Base-by-base conservation (phyloP, 2,113 vertebrate genomes). In the Gasterosteus nipponicus region DNA sequence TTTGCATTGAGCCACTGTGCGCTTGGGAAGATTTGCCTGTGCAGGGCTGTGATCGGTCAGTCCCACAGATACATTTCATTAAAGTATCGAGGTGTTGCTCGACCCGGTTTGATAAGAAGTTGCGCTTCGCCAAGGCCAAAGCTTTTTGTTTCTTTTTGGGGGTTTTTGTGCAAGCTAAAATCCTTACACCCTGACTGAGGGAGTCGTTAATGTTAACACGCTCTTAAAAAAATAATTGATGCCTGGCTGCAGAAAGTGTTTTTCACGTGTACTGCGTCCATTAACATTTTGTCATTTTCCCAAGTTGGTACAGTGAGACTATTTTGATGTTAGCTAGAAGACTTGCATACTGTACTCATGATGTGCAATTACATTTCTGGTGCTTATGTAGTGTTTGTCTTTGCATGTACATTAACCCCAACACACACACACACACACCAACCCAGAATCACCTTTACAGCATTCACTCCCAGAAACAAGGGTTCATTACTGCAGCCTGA, bases 401-500 rank as follows among this genome's bases (percentile, higher is more conserved):
- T 42, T 79, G 81, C 73, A 82, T 86, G 86, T 82, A 54, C 80
- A 82, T 67, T 31, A 73, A 15, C 38, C 33, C 38, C 19, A 4
- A 49, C 53, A 61, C 69, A 56, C 46, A 64, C 19, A 29, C 39
- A 79, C 76, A 67, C 46, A 68, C 29, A 38, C 47, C 47, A 54
- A 58, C 59, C 73, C 85, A 61, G 68, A 80, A 77, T 66, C 69
- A 77, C 76, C 73, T 73, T 77, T 76, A 74, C 81, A 80, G 81
- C 9, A 12, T 81, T 93, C 89, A 91, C 89, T 90, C 82, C 92
- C 94, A 92, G 93, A 94, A 92, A 88, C 70, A 78, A 94, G 91
- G 93, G 90, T 93, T 92, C 93, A 94, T 94, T 89, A 90, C 93
- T 95, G 94, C 93, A 95, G 94, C 94, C 92, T 94, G 94, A 93